Evolutionary conservation across 2,888 invertebrate genomes (phyloP).

Genomic region (Eutolmus rufibarbis): DNA sequence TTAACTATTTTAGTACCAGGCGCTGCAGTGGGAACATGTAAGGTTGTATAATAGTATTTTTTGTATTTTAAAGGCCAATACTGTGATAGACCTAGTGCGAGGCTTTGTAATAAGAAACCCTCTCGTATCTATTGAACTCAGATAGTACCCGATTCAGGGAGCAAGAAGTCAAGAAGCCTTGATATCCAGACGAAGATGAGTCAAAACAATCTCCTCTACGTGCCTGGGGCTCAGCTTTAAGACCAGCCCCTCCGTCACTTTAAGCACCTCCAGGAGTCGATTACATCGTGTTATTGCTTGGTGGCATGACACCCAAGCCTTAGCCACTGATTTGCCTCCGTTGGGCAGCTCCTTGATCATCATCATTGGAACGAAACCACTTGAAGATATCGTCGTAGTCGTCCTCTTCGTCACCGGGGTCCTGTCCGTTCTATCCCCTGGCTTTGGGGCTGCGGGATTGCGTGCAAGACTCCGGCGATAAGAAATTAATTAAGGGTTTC

Average conservation of each 20-base stretch:
- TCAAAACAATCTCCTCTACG: neutral
- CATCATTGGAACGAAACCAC: neutral
- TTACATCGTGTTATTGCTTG: conserved; percentile 13
- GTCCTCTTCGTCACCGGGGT: neutral
- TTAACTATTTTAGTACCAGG: too few relatives aligned
- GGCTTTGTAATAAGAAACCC: neutral
- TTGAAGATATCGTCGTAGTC: neutral
- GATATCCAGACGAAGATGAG: neutral
- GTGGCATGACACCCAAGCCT: neutral
- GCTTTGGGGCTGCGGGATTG: neutral
- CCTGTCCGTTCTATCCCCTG: neutral
- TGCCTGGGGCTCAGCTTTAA: neutral
- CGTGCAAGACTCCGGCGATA: neutral
- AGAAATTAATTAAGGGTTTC: conserved; percentile 22
- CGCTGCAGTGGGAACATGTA: neutral
- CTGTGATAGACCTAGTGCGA: neutral
- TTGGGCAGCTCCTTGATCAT: neutral
- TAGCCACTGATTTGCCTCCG: neutral
- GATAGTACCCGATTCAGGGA: neutral
- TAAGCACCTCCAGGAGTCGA: conserved; percentile 1
- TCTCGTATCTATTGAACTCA: neutral
- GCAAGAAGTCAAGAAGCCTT: neutral
- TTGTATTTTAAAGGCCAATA: neutral
- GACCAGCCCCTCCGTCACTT: neutral
- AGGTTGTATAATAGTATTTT: neutral